Conservation (phyloP, 64 coral and sea anemone species). For the Cladopsammia gracilis region DNA sequence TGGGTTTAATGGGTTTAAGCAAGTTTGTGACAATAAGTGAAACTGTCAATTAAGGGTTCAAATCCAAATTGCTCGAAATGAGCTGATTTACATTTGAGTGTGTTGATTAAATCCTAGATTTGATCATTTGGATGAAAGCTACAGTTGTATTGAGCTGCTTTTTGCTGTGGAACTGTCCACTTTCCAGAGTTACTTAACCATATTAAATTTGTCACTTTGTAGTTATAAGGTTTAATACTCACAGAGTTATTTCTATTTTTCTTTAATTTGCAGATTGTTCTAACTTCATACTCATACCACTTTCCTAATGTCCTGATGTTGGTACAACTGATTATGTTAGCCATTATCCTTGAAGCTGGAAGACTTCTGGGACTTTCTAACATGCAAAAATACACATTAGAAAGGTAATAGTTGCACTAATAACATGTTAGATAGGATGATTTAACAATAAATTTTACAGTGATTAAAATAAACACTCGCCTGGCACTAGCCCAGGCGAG, state of each 20-base stretch:
- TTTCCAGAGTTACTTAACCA: no score
- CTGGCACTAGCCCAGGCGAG: no score
- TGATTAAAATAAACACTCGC: background rate
- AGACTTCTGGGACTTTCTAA: constrained; percentile 39
- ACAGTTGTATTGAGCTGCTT: no score
- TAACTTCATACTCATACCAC: constrained; percentile 86
- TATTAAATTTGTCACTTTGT: no score
- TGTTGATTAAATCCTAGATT: no score
- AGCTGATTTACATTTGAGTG: no score
- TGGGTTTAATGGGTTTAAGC: no score
- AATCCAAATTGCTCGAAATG: no score
- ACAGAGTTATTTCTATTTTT: background rate
- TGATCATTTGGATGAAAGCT: no score
- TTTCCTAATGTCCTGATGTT: constrained; percentile 94
- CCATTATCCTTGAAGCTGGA: constrained; percentile 68
- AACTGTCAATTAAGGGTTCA: no score
- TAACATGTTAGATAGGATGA: background rate
- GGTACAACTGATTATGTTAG: constrained; percentile 73
- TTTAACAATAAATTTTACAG: background rate
- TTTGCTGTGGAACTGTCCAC: no score
- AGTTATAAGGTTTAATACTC: background rate
- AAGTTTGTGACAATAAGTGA: no score
- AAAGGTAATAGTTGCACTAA: constrained; percentile 67
- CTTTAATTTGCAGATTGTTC: constrained; percentile 69
- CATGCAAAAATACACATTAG: constrained; percentile 85